Evolutionary conservation across 2,113 vertebrate genomes (phyloP).

Genomic region (Neopipo cinnamomea): DNA sequence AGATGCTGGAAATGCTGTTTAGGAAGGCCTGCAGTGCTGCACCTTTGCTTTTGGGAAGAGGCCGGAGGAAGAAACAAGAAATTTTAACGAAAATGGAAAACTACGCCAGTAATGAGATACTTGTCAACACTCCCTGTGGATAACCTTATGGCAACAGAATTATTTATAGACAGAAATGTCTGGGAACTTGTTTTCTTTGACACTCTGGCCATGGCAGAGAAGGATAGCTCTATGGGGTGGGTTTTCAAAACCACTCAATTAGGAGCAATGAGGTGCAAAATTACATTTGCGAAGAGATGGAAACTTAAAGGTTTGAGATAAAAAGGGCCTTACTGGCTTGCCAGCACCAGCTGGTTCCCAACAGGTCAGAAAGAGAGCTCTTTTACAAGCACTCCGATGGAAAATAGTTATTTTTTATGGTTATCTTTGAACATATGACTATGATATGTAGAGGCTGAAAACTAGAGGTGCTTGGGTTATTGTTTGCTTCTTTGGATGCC

Average conservation of each 20-base stretch:
- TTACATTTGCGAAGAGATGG: slow-evolving; percentile 14
- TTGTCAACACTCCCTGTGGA: background rate
- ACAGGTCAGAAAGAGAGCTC: background rate
- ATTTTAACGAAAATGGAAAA: background rate
- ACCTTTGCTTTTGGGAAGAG: background rate
- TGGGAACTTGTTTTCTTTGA: slow-evolving; percentile 24
- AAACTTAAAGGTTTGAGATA: background rate
- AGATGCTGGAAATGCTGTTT: background rate
- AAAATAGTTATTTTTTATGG: background rate
- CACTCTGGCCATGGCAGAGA: background rate
- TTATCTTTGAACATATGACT: background rate
- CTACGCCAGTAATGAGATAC: background rate
- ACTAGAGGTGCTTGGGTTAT: background rate
- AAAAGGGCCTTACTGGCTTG: background rate
- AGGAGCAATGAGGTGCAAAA: slow-evolving; percentile 65
- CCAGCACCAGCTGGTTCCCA: background rate
- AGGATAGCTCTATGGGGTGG: background rate
- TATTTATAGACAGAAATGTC: slow-evolving; percentile 47
- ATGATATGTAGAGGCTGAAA: background rate
- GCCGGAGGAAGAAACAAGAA: background rate
- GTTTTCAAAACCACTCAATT: slow-evolving; percentile 51
- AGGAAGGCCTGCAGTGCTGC: background rate
- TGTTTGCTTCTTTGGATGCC: background rate
- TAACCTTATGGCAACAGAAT: background rate
- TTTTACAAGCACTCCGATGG: background rate